These are phyloP conservation scores for Epinephelus awoara DNA, from an alignment of 2,797 vertebrate species.

Conservation along the genomic window DNA sequence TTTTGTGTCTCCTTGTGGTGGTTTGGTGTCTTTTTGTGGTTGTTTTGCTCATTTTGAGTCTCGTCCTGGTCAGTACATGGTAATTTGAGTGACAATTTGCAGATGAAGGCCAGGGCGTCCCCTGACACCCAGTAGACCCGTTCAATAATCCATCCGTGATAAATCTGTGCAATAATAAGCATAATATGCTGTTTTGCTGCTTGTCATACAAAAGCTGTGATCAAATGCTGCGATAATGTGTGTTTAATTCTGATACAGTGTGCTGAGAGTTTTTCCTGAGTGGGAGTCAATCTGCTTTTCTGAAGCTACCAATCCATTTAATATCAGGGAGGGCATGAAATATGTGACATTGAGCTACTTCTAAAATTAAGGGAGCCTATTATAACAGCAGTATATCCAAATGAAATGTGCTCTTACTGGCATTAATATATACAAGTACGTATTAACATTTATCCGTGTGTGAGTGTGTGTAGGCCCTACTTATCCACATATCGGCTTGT, in stretches of 20 bases:
- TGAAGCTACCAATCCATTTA: conserved; percentile 43
- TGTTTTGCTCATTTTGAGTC: no score
- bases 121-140: no score
- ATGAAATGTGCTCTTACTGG: conserved; percentile 17
- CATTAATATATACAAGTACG: conserved; percentile 16
- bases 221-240: conserved; percentile 49
- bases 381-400: conserved; percentile 14
- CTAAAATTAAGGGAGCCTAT: conserved; percentile 40
- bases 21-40: no score
- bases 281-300: conserved; percentile 51
- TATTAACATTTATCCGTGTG: conserved; percentile 30
- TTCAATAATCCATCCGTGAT: no score
- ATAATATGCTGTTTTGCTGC: not conserved
- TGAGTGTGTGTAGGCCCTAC: not conserved
- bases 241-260: conserved; percentile 44
- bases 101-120: no score
- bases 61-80: no score
- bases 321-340: conserved; percentile 24
- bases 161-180: not conserved
- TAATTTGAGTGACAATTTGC: no score
- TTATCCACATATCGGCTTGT: conserved; percentile 19
- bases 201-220: conserved; percentile 8
- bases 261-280: conserved; percentile 19
- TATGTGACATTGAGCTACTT: conserved; percentile 33
- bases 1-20: no score